These are phyloP conservation scores for Xiphorhynchus erythropygius DNA, from an alignment of 2,797 vertebrate species.

Conservation along the genomic window DNA sequence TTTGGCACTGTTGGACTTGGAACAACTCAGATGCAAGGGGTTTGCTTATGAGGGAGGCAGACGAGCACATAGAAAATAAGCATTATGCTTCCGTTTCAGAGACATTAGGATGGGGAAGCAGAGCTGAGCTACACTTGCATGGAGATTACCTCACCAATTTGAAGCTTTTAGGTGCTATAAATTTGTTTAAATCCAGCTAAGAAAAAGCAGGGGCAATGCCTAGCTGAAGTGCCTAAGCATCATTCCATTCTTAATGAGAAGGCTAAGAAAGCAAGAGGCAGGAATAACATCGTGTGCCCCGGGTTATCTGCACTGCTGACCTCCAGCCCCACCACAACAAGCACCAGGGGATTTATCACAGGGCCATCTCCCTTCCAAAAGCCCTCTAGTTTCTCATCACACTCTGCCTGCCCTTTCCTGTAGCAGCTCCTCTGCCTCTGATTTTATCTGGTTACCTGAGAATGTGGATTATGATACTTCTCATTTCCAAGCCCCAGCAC, in stretches of 20 bases:
- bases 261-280: background rate
- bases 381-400: background rate
- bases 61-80: background rate
- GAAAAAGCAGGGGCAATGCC: background rate
- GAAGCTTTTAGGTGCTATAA: background rate
- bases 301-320: background rate
- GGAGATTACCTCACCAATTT: background rate
- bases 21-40: background rate
- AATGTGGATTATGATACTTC: background rate
- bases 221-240: background rate
- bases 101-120: background rate
- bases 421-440: background rate
- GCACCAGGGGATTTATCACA: background rate
- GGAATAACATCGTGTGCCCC: accelerated
- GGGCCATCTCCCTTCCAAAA: background rate
- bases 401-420: background rate
- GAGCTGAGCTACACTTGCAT: background rate
- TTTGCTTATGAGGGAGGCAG: background rate
- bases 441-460: background rate
- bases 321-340: background rate
- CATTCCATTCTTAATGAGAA: background rate
- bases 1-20: conserved; percentile 27
- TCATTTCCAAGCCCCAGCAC: background rate
- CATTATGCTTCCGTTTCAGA: background rate
- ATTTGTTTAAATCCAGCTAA: background rate